Conservation (phyloP, 1,140 invertebrate genomes). For the Anadara kagoshimensis region DNA sequence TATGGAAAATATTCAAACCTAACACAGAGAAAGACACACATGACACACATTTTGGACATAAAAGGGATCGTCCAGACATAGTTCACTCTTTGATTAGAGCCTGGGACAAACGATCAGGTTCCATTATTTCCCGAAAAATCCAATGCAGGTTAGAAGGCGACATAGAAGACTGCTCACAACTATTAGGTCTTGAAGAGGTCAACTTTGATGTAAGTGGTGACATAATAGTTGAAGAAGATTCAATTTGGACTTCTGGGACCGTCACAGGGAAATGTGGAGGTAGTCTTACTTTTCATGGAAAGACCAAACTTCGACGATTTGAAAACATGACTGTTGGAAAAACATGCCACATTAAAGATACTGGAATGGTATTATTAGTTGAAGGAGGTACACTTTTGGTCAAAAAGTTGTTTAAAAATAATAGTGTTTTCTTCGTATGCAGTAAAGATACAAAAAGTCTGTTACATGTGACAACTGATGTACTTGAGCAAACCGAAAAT, state of each 20-base stretch:
- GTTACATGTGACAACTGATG: not conserved
- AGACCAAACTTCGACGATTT: not conserved
- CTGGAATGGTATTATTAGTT: not conserved
- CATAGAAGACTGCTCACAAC: not conserved
- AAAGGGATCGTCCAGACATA: not conserved
- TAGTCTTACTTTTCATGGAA: not conserved
- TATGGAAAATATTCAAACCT: no score
- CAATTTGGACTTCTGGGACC: not conserved
- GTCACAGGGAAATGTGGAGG: not conserved
- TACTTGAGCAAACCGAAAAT: not conserved
- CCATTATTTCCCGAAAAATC: not conserved
- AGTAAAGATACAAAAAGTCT: not conserved
- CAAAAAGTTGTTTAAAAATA: not conserved
- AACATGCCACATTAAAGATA: not conserved
- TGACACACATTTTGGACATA: no score
- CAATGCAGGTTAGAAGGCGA: not conserved
- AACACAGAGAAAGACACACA: no score
- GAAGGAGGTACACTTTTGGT: not conserved
- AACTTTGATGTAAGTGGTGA: not conserved
- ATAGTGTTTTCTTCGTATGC: not conserved
- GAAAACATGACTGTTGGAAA: not conserved
- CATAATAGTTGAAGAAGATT: not conserved
- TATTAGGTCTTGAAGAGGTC: not conserved
- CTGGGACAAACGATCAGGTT: not conserved
- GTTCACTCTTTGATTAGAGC: not conserved